phyloP scores from a whole-genome alignment of 2,113 vertebrate species.

The Gymnarchus niloticus region DNA sequence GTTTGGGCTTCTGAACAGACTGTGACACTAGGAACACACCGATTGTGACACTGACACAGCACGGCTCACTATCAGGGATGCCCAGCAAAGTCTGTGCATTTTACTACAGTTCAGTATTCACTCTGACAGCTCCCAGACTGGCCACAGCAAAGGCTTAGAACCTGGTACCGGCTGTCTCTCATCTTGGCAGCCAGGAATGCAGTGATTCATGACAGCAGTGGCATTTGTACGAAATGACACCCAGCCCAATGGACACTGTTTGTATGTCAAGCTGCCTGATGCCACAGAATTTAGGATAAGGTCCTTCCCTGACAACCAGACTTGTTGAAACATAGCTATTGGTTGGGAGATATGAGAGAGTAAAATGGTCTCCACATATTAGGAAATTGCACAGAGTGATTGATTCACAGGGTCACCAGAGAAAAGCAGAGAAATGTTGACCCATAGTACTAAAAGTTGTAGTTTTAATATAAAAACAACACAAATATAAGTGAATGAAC shows the following conservation, averaged over 20 bases:
- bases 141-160: neutral
- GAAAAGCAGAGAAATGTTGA: neutral
- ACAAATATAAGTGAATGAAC: neutral
- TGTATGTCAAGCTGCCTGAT: constrained; percentile 15
- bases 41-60: neutral
- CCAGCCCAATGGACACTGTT: constrained; percentile 5
- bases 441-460: neutral
- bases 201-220: neutral
- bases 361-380: neutral
- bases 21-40: no score
- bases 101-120: neutral
- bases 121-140: neutral
- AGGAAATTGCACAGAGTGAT: neutral
- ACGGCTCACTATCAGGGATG: neutral
- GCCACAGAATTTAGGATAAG: neutral
- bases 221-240: neutral
- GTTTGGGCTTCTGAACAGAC: neutral
- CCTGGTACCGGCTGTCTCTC: neutral
- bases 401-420: no score
- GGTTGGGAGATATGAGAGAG: neutral
- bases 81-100: neutral
- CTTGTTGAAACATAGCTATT: neutral
- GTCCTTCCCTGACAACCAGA: neutral
- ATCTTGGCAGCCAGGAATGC: neutral
- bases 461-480: neutral